phyloP scores from a whole-genome alignment of 2,113 vertebrate genomes.

The Ctenodactylus gundi region DNA sequence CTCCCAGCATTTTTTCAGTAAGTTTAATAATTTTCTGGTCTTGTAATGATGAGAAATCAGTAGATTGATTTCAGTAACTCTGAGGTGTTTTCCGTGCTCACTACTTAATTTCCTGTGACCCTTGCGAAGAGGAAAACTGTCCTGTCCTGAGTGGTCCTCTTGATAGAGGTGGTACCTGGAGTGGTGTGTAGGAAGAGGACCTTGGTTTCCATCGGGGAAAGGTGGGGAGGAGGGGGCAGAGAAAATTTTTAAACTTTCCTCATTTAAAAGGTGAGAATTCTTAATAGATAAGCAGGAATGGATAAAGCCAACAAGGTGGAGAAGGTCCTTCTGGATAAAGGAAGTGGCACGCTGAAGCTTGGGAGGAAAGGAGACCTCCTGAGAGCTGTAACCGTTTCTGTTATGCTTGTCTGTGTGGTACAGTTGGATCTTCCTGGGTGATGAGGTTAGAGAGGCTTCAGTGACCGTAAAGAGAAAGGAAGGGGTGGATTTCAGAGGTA shows the following conservation, averaged over 20 bases:
- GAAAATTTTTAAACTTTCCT: background rate
- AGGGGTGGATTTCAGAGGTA: background rate
- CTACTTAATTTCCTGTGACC: background rate
- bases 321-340: slow-evolving; percentile 4
- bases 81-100: background rate
- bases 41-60: background rate
- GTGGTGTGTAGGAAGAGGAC: background rate
- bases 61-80: background rate
- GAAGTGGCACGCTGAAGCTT: background rate
- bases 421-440: background rate
- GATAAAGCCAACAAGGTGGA: background rate
- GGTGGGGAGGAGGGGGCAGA: background rate
- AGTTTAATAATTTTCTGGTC: slow-evolving; percentile 70
- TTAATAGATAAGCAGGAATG: background rate
- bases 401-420: background rate
- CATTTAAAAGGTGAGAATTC: background rate
- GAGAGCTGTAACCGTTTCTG: background rate
- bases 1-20: slow-evolving; percentile 91
- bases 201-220: background rate
- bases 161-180: background rate
- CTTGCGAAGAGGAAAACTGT: background rate
- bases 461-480: background rate
- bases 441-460: background rate
- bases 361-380: background rate
- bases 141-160: background rate